Base-by-base conservation (phyloP, 1,140 invertebrate genomes). In the Neodiprion lecontei region DNA sequence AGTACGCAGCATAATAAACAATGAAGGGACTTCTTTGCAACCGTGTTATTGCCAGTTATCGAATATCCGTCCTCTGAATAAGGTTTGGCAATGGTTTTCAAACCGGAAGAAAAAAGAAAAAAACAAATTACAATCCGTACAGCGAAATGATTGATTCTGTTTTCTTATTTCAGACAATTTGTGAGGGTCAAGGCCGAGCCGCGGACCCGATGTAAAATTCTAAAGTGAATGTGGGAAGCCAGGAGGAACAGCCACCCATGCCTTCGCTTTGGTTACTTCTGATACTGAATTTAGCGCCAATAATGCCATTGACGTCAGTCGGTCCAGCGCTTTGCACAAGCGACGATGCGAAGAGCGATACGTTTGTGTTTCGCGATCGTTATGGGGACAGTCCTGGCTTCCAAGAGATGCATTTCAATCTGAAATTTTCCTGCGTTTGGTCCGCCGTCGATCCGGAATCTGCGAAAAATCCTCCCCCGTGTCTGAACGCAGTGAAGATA, bases 201-300 rank as follows among this genome's bases (percentile, higher is more conserved):
- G 11, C 53, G 8, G 53, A 61, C n/a, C n/a, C 53, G 8, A 61
- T 61, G 53, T 61, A 61, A 61, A 61, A 61, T 17, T 40, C 28
- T 40, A 17, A 61, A 61, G 53, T 61, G 53, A 9, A 61, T 61
- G 53, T 61, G 53, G 53, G 53, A 61, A 12, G 53, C n/a, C 53
- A 61, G 53, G 53, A 61, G 53, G 11, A 61, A 17, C 28, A 61
- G 3, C 9, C n/a, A 61, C n/a, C 53, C 53, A 61, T 61, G 53
- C 53, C 53, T 61, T 61, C 53, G 53, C 53, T 61, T 61, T 61
- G 53, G 53, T 61, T 61, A 61, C 53, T 61, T 61, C 9, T 61
- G 53, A 61, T 61, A 14, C 11, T 61, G n/a, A 61, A 61, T 61
- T 61, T 61, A 61, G 11, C 53, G 11, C 53, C 53, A 14, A 17